These are phyloP conservation scores for Dipodomys merriami DNA, from an alignment of 2,113 vertebrate genomes.

Conservation along the genomic window DNA sequence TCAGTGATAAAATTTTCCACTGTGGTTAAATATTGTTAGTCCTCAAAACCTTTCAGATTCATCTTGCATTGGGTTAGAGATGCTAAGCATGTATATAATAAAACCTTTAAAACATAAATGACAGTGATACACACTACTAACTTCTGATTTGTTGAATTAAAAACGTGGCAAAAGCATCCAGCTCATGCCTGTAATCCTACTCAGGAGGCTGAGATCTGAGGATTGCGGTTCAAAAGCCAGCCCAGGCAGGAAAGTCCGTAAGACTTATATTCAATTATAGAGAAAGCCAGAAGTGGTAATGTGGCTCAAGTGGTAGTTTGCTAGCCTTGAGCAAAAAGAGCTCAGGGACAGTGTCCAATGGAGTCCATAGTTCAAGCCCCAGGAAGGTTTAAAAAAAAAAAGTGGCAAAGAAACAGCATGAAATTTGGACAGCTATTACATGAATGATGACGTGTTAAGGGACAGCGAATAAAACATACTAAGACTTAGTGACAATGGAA, in stretches of 20 bases:
- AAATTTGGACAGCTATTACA: neutral
- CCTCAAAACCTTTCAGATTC: neutral
- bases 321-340: no score
- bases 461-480: neutral
- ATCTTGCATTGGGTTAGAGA: neutral
- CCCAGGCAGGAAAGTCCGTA: no score
- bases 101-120: slow-evolving; percentile 16
- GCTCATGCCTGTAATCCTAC: no score
- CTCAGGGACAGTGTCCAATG: no score
- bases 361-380: no score
- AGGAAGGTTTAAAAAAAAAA: no score
- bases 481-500: neutral
- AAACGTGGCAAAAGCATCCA: neutral
- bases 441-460: neutral
- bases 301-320: no score
- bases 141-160: slow-evolving; percentile 36
- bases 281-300: no score
- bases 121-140: neutral
- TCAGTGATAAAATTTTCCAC: neutral
- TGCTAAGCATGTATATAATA: neutral
- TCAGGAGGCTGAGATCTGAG: no score
- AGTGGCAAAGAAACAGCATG: neutral
- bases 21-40: neutral
- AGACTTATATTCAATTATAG: no score
- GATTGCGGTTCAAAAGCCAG: no score